phyloP scores from a whole-genome alignment of 2,113 vertebrate genomes.

The Oreochromis aureus region DNA sequence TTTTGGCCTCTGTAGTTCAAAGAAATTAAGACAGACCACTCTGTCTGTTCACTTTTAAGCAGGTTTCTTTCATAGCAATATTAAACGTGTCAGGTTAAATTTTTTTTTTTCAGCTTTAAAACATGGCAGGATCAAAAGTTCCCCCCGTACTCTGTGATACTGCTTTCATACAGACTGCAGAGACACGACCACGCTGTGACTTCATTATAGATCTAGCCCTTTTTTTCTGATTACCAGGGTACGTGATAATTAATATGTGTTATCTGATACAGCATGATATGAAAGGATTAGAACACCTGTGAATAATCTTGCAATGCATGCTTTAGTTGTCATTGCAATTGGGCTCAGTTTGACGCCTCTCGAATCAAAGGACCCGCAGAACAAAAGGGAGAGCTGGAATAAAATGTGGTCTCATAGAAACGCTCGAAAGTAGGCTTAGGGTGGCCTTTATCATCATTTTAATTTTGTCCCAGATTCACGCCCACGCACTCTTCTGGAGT shows the following conservation, averaged over 20 bases:
- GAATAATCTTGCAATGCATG: constrained; percentile 22
- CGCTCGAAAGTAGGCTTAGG: not conserved
- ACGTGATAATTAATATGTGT: constrained; percentile 48
- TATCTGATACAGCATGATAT: constrained; percentile 38
- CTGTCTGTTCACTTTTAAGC: not conserved
- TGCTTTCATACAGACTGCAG: not conserved
- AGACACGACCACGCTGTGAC: constrained; percentile 36
- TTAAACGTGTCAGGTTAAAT: not conserved
- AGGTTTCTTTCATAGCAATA: not conserved
- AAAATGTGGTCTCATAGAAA: constrained; percentile 3
- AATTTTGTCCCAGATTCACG: constrained; percentile 33
- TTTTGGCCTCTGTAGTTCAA: not conserved
- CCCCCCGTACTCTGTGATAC: not conserved
- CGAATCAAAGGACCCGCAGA: constrained; percentile 14
- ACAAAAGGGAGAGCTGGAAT: constrained; percentile 2
- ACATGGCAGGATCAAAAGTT: constrained; percentile 11
- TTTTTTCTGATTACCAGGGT: constrained; percentile 24
- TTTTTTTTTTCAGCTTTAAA: not conserved
- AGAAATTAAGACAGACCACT: not conserved
- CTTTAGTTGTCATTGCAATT: constrained; percentile 7
- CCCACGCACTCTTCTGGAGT: constrained; percentile 11
- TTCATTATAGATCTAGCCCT: constrained; percentile 27
- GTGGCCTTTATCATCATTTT: constrained; percentile 35
- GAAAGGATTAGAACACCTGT: constrained; percentile 33
- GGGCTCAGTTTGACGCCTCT: constrained; percentile 30